Percentiles rank a stretch among this genome's conserved stretches.
These are phyloP conservation scores for Drosophila nr. medialis DNA, from an alignment of 2,888 invertebrate genomes.

Conservation along the genomic window DNA sequence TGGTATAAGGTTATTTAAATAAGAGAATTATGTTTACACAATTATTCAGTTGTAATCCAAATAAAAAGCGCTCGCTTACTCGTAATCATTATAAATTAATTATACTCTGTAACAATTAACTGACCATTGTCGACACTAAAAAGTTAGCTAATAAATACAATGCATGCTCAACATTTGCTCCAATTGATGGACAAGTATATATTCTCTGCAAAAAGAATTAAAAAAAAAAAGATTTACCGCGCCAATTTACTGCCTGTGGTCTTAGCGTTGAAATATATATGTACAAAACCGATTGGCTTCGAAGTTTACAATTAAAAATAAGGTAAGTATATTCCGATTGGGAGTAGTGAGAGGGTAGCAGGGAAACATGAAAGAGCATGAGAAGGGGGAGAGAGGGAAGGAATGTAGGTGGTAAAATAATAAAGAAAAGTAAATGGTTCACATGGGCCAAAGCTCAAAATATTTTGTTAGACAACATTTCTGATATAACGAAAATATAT, in stretches of 20 bases:
- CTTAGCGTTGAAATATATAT: conserved; percentile 22
- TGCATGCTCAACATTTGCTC: conserved; percentile 9
- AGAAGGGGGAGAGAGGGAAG: background rate
- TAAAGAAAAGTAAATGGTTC: background rate
- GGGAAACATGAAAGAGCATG: background rate
- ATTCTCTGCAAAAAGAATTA: background rate
- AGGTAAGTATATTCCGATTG: conserved; percentile 23
- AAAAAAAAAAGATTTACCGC: conserved; percentile 6
- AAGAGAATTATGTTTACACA: conserved; percentile 37
- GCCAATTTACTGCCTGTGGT: background rate
- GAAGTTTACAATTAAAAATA: conserved; percentile 27
- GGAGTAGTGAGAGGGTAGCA: background rate
- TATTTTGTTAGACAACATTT: background rate
- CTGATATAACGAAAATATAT: background rate
- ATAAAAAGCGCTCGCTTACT: conserved; percentile 41
- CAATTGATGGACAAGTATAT: conserved; percentile 6
- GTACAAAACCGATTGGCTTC: conserved; percentile 38
- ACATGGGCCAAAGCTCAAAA: background rate
- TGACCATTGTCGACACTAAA: conserved; percentile 31
- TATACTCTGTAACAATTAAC: conserved; percentile 49
- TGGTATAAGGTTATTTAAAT: conserved; percentile 53
- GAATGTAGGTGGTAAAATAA: background rate
- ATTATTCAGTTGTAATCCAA: conserved; percentile 30
- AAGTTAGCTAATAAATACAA: conserved; percentile 35
- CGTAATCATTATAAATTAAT: conserved; percentile 51